Base-by-base conservation (phyloP, 2,888 invertebrate genomes). In the Drosophila monieri region DNA sequence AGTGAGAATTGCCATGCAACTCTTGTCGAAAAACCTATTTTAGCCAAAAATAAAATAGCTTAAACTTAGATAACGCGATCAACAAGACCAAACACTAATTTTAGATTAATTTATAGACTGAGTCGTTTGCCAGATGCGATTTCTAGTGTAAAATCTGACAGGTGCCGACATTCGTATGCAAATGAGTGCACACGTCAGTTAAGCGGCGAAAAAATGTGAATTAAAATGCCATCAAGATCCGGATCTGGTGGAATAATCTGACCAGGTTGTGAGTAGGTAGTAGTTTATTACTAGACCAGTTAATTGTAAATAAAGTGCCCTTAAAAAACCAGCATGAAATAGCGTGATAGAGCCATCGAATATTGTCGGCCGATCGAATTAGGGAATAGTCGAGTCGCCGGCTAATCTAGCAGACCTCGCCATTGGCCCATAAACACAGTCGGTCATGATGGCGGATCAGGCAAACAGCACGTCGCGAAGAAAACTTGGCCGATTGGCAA, bases 171-270 rank as follows among this genome's bases (percentile, higher is more conserved):
- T 6, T 44, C 23, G 21, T 37, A 64, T 64, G 62, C 23, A 37
- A 65, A 64, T 64, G 18, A 44, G 14, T 27, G 41, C 62, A 41
- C 59, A 41, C 25, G 27, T 21, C 52, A 53, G 18, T 30, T 44
- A 39, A 46, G 2, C 18, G 64, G 46, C 23, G 25, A 23, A 47
- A 30, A 30, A 64, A 44, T 64, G 35, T 43, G 5, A 44, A 64
- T 64, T 61, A 64, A 53, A 53, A 64, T 44, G 52, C 25, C 35
- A 44, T 64, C 52, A 14, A 64, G 65, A 64, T 65, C 62, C 62
- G 62, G 65, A 64, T 64, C 43, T 8, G 18, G 4, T 21, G 25
- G n/a, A 27, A n/a, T 27, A 27, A 23, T 10, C 35, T 30, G 65
- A 53, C 27, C 44, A 30, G 27, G 49, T 49, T 49, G 4, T 21